A percentile compares a stretch with the other conserved stretches of the same genome.
These are phyloP conservation scores for Drosophila meridiana DNA, from an alignment of 2,888 invertebrate species.

Conservation along the genomic window DNA sequence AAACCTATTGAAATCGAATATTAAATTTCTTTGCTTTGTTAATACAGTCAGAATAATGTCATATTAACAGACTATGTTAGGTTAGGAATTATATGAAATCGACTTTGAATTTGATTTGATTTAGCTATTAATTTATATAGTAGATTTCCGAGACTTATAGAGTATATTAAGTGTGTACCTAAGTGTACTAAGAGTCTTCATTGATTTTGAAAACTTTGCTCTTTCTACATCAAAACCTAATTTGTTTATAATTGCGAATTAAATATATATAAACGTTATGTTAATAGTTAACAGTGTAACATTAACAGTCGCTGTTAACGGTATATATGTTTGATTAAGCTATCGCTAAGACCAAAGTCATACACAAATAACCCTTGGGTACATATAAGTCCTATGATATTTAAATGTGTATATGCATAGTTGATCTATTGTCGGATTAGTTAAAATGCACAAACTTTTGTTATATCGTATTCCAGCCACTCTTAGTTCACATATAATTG, in stretches of 20 bases:
- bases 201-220: too few relatives aligned
- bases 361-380: too few relatives aligned
- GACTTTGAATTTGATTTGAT: background rate
- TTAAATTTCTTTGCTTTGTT: background rate
- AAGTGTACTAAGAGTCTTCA: background rate
- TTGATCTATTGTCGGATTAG: too few relatives aligned
- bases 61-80: background rate
- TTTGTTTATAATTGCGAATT: too few relatives aligned
- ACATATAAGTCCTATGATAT: too few relatives aligned
- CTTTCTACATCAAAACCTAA: too few relatives aligned
- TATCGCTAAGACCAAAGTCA: too few relatives aligned
- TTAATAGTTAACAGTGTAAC: background rate
- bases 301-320: background rate
- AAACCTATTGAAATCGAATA: background rate
- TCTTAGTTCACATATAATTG: background rate
- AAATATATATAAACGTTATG: background rate
- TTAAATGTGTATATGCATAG: too few relatives aligned
- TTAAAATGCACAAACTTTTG: background rate
- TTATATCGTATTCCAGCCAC: background rate
- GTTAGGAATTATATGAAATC: background rate
- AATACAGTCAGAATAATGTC: background rate
- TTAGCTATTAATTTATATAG: background rate
- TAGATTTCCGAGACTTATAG: background rate
- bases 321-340: too few relatives aligned
- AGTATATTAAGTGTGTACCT: background rate